These are phyloP conservation scores for Danio aesculapii DNA, from an alignment of 2,797 vertebrate genomes.

Conservation along the genomic window DNA sequence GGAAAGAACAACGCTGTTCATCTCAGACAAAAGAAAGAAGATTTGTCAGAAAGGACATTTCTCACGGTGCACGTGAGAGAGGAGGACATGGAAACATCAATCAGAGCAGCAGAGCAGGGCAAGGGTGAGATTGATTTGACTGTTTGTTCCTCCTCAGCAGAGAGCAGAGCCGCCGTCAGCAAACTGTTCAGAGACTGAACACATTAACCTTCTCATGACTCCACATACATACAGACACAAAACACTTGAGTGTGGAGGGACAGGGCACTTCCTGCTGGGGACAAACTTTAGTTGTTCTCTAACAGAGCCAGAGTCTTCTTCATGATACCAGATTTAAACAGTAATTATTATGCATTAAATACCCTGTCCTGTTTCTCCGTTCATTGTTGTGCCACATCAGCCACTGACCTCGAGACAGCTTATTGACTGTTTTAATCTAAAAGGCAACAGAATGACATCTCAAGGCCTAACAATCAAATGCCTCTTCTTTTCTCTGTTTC, in stretches of 20 bases:
- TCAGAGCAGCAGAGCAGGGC: not conserved
- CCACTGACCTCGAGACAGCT: constrained; percentile 7
- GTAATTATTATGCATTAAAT: not conserved
- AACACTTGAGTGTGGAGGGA: constrained; percentile 6
- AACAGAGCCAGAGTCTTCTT: not conserved
- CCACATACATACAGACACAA: constrained; percentile 1
- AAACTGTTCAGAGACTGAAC: constrained; percentile 45
- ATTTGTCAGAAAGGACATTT: not conserved
- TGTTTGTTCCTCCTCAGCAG: constrained; percentile 52
- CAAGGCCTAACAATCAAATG: not conserved
- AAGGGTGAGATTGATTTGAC: constrained; percentile 42
- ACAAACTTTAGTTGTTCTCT: not conserved
- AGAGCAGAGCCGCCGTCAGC: constrained; percentile 45
- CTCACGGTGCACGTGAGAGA: not conserved
- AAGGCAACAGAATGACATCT: constrained; percentile 27
- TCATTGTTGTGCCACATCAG: constrained; percentile 12
- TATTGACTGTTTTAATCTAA: constrained; percentile 19
- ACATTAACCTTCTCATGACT: constrained; percentile 58
- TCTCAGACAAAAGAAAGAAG: not conserved
- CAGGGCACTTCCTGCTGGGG: not conserved
- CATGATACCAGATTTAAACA: constrained; percentile 4
- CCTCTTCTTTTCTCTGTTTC: constrained; percentile 22
- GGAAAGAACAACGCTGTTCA: not conserved
- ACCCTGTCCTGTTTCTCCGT: not conserved
- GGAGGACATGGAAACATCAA: constrained; percentile 13